These are phyloP conservation scores for Tenualosa thibaudeaui DNA, from an alignment of 2,797 vertebrate species.

Conservation along the genomic window DNA sequence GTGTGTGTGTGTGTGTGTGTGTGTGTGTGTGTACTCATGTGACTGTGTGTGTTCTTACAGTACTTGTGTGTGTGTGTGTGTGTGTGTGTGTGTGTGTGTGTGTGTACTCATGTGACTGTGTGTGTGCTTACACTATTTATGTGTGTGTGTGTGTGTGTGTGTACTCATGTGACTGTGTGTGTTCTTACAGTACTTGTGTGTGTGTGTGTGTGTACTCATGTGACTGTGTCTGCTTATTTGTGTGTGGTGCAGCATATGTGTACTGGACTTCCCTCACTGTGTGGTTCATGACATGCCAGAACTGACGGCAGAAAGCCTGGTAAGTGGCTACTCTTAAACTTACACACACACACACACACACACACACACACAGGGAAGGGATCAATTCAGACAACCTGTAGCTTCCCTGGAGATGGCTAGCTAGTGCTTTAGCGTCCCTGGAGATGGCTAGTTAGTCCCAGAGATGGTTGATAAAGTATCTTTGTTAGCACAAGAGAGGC, in stretches of 20 bases:
- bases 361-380: not conserved
- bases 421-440: no score
- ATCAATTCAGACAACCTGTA: no score
- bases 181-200: not conserved
- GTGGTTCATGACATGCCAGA: conserved; percentile 91
- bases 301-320: conserved; percentile 93
- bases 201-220: not conserved
- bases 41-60: no score
- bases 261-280: conserved; percentile 89
- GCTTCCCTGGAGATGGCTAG: no score
- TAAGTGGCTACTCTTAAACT: conserved; percentile 65
- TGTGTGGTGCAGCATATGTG: conserved; percentile 78
- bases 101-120: no score
- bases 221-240: not conserved
- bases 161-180: conserved; percentile 5
- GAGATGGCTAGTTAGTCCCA: no score
- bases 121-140: no score
- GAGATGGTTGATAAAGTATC: no score
- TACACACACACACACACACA: not conserved
- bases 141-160: no score
- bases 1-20: no score
- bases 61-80: conserved; percentile 27
- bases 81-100: conserved; percentile 5
- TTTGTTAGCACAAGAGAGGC: no score
- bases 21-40: no score